A percentile compares a stretch with the other conserved stretches of the same genome.
Conservation (phyloP, 2,888 invertebrate species). For the Leptinotarsa juncta region DNA sequence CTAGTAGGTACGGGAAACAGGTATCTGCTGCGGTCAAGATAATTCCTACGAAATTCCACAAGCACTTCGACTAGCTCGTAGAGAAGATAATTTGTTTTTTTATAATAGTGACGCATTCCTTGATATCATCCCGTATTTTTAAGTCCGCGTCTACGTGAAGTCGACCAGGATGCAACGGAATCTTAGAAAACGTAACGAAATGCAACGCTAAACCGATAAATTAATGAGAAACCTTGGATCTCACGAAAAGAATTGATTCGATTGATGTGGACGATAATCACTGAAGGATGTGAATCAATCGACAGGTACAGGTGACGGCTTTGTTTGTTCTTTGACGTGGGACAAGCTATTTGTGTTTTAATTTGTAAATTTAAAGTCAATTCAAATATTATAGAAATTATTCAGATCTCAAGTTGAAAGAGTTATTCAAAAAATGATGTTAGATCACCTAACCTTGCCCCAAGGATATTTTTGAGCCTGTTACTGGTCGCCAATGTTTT, state of each 20-base stretch:
- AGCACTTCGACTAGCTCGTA: neutral
- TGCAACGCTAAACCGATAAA: slow-evolving; percentile 12
- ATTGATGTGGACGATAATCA: neutral
- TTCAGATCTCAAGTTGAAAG: no score
- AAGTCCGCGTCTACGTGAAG: neutral
- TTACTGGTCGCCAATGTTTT: no score
- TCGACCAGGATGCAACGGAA: slow-evolving; percentile 8
- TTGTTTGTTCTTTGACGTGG: no score
- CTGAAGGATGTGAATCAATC: neutral
- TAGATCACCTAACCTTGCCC: no score
- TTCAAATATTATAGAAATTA: no score
- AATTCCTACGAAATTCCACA: neutral
- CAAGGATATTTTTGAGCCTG: no score
- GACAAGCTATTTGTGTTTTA: no score
- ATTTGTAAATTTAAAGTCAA: no score
- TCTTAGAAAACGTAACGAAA: slow-evolving; percentile 7
- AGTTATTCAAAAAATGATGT: no score
- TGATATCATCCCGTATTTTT: slow-evolving; percentile 1
- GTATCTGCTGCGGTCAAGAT: neutral
- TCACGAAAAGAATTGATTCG: neutral
- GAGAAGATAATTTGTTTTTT: neutral
- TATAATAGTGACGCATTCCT: neutral
- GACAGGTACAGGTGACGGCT: neutral
- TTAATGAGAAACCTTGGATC: slow-evolving; percentile 2
- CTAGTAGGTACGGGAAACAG: neutral